These are phyloP conservation scores for Scaptodrosophila latifasciaeformis DNA, from an alignment of 2,888 invertebrate genomes.

Conservation along the genomic window DNA sequence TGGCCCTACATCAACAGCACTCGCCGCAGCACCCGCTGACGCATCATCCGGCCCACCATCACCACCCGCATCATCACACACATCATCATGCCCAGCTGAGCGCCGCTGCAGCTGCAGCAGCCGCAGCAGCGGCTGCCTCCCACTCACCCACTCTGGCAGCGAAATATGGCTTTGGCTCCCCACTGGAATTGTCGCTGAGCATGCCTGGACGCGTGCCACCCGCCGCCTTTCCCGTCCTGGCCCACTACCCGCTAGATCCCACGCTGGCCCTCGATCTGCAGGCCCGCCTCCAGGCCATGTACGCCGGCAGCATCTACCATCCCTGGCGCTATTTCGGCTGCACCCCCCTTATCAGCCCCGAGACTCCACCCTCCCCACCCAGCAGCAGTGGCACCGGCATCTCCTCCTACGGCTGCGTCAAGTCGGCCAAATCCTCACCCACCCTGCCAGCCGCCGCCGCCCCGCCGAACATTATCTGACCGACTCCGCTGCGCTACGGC, in stretches of 20 bases:
- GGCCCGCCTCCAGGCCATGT: constrained; percentile 75
- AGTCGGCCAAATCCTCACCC: constrained; percentile 73
- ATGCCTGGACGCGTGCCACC: constrained; percentile 68
- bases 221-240: constrained; percentile 62
- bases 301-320: constrained; percentile 74
- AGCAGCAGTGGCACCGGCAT: constrained; percentile 71
- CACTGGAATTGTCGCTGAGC: constrained; percentile 71
- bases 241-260: constrained; percentile 73
- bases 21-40: constrained; percentile 25
- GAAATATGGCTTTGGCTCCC: constrained; percentile 73
- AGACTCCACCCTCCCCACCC: constrained; percentile 74
- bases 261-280: constrained; percentile 74
- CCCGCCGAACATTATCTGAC: constrained; percentile 75
- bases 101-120: constrained; percentile 47
- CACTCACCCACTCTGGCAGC: constrained; percentile 50
- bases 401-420: constrained; percentile 73
- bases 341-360: constrained; percentile 71
- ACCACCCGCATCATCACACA: constrained; percentile 30
- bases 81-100: constrained; percentile 53
- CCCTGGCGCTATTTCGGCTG: constrained; percentile 74
- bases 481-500: constrained; percentile 75
- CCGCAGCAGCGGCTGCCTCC: constrained; percentile 36
- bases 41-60: constrained; percentile 32
- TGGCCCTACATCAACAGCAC: constrained; percentile 10
- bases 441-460: constrained; percentile 57